A percentile compares a stretch with the other conserved stretches of the same genome.
phyloP scores from a whole-genome alignment of 2,113 vertebrate genomes.

The Gopherus flavomarginatus region DNA sequence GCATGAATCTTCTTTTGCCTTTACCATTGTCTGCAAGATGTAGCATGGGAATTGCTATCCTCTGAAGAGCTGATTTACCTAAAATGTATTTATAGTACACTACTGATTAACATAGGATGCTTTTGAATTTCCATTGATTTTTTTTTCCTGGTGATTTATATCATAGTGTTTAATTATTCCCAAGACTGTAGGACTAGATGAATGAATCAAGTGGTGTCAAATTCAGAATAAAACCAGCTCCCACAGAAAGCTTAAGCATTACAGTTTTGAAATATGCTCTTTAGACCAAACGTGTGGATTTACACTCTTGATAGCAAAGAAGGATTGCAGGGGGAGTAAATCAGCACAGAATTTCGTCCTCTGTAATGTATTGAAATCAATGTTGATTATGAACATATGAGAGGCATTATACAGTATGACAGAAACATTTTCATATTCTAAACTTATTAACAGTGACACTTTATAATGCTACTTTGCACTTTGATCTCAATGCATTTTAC shows the following conservation, averaged over 20 bases:
- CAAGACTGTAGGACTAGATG: background rate
- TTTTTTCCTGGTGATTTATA: background rate
- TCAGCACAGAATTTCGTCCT: background rate
- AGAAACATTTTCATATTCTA: background rate
- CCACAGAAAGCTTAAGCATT: background rate
- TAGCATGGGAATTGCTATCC: slow-evolving; percentile 21
- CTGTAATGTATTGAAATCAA: background rate
- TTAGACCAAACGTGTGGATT: background rate
- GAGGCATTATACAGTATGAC: background rate
- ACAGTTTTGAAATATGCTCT: background rate
- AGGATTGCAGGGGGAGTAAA: background rate
- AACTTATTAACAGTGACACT: background rate
- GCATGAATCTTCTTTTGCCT: background rate
- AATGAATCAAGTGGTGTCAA: background rate
- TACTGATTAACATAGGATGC: background rate
- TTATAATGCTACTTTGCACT: background rate
- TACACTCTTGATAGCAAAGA: background rate
- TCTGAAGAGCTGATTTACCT: background rate
- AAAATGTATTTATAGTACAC: background rate
- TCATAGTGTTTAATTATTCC: background rate
- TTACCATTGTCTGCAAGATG: background rate
- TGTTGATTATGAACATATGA: background rate
- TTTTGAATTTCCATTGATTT: background rate
- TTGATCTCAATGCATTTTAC: background rate
- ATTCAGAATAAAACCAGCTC: background rate